Base-by-base conservation (phyloP, 2,888 invertebrate genomes). In the Lasioglossum marginatum region DNA sequence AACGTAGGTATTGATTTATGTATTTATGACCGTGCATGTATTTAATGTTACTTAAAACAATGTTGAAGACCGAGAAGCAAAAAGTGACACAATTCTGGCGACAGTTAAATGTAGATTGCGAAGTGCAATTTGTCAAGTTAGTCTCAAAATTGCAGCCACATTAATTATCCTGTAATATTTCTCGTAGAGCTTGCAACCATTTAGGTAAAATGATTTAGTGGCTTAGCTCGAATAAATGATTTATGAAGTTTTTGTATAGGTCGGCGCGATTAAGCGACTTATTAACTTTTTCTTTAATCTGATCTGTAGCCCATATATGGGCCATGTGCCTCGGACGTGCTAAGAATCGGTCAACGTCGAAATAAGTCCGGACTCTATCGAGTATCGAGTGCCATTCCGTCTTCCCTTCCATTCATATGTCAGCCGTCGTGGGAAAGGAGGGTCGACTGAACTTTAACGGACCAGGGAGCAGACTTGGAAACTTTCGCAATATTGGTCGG, bases 401-500 rank as follows among this genome's bases (percentile, higher is more conserved):
- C 52, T 79, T 81, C 77, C 76, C 81, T 87, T 66, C 68, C 71
- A 80, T 76, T 87, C 86, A 68, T 88, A 81, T 70, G 90, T 90
- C 89, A 86, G 83, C 72, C 80, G 76, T 71, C 82, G 73, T 63
- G 60, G 81, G 77, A 88, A 84, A 85, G 79, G 77, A 85, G 76
- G 74, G 86, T 82, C 82, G 85, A 74, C 37, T 70, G 85, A 91
- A 92, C 87, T 91, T 89, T 87, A 87, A 88, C 91, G 88, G 89
- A 88, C 89, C 86, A 87, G 88, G 87, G 57, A 85, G 79, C 84
- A 87, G 83, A 72, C 77, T 85, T 81, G 83, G 79, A 92, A 93
- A 93, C 91, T 93, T 93, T 93, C 63, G 93, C 92, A 93, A 93
- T 93, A 93, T 92, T 92, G 91, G 92, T 92, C 89, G 91, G 83